Evolutionary conservation across 1,140 invertebrate species (phyloP), one percentile per base, ranked within the genome.

Genomic region (Laupala kohalensis): DNA sequence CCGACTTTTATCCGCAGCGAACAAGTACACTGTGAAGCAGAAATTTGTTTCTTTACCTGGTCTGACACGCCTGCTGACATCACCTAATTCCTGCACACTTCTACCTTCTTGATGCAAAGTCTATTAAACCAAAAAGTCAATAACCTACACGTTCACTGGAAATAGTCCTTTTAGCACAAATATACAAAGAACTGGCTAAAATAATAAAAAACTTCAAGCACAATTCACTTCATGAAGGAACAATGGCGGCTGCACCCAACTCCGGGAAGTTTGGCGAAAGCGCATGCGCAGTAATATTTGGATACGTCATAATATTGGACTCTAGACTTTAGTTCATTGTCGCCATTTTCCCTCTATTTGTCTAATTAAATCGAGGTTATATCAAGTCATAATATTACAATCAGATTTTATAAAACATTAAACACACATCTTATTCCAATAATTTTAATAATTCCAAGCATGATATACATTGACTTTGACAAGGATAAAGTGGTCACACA

Each of bases 11-110:
- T n/a, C n/a, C n/a, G n/a, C n/a, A n/a, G n/a, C n/a, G n/a, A n/a
- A 71, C 64, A 73, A 73, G 37, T 76, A 76, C 74, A 73, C 73
- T 71, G n/a, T 72, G 69, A 71, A 62, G 29, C 64, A 64, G 66
- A 72, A 73, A 69, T 69, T 75, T n/a, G 26, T 63, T 72, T 67
- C 67, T 63, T 72, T 76, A 80, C 80, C 79, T 81, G 80, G 74
- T 81, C 80, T 77, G 80, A 78, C 77, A 81, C 79, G 79, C 81
- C 78, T 78, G 81, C 77, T 80, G 80, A 81, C 79, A 81, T 81
- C 75, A 79, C 76, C 76, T 78, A 74, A 71, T 76, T 74, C 63
- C 74, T 71, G 73, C 71, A 74, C 74, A 64, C 67, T 72, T 72
- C 69, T 68, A 67, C 73, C 68, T 70, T 71, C 69, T 74, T 72